Base-by-base conservation (phyloP, 2,888 invertebrate genomes). In the Apodemia mormo region DNA sequence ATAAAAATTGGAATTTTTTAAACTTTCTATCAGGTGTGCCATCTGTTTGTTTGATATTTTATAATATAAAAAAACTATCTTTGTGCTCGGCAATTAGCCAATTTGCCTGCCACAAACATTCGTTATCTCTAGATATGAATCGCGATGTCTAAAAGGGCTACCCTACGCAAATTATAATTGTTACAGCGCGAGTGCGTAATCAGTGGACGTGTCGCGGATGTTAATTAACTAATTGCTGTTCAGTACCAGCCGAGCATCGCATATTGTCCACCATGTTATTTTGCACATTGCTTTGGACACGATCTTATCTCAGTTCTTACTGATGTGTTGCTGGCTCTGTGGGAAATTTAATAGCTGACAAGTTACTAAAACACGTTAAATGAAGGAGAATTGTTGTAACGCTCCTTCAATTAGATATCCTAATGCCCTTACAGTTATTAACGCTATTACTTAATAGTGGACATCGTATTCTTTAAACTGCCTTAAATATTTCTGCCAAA, bases 131-230 rank as follows among this genome's bases (percentile, higher is more conserved):
- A 54, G 52, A 54, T 54, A 54, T 54, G 52, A 54, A 54, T 54
- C n/a, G 52, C n/a, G n/a, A 54, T n/a, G 14, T 54, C 52, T 22
- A 54, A 54, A 12, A 61, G 61, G 58, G 61, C 12, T 33, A 37
- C 61, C 61, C 33, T 64, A 37, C 37, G 37, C 37, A 37, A 64
- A 64, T 64, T 64, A 1, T 64, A 61, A 61, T 61, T 61, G 61
- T 37, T 2, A 14, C 33, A n/a, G 61, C 61, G 37, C 52, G 22
- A 22, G 22, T 64, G 61, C 33, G 61, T 64, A 64, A 61, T 64
- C 61, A 14, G 12, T 64, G 61, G 7, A 64, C 33, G 61, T 64
- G 61, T 37, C 61, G 33, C 12, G 30, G 61, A 14, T 64, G 37
- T 37, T 64, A 64, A 37, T 64, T 37, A 64, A 64, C 37, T 64